A percentile compares a stretch with the other conserved stretches of the same genome.
Conservation (phyloP, 2,888 invertebrate genomes). For the Drosophila fulvimacula region DNA sequence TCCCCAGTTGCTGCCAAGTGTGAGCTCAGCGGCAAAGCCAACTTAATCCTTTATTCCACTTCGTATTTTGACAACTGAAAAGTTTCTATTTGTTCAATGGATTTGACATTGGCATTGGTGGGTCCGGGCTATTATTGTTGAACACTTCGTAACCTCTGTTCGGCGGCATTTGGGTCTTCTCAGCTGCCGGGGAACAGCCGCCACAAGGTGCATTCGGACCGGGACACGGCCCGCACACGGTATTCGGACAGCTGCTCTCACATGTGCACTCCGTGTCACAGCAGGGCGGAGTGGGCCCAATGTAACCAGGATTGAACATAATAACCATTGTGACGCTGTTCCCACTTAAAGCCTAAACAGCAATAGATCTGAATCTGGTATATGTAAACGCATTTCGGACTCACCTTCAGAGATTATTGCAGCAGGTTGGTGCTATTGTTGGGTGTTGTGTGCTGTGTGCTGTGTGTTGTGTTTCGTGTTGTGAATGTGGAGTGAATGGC, state of each 20-base stretch:
- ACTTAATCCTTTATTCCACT: neutral
- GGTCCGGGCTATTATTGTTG: neutral
- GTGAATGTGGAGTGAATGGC: conserved; percentile 2
- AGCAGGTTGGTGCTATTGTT: conserved; percentile 20
- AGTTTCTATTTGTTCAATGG: neutral
- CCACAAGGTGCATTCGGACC: conserved; percentile 41
- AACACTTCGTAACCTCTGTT: conserved; percentile 4
- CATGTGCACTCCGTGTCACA: conserved; percentile 54
- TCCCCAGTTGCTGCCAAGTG: neutral
- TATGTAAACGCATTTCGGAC: neutral
- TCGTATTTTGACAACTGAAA: neutral
- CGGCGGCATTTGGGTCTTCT: conserved; percentile 3
- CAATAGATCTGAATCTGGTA: neutral
- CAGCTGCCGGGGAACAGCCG: conserved; percentile 31
- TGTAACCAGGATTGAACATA: conserved; percentile 67
- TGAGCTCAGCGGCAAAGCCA: neutral
- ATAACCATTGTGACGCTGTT: conserved; percentile 44
- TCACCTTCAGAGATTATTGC: conserved; percentile 15
- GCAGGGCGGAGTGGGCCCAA: conserved; percentile 65
- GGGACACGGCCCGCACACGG: conserved; percentile 60
- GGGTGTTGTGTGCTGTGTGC: conserved; percentile 14
- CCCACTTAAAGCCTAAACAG: neutral
- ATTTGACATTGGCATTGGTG: neutral
- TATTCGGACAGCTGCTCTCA: conserved; percentile 35
- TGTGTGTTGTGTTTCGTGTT: conserved; percentile 7